Evolutionary conservation across 2,888 invertebrate species (phyloP).

Genomic region (Agrotis clavis): DNA sequence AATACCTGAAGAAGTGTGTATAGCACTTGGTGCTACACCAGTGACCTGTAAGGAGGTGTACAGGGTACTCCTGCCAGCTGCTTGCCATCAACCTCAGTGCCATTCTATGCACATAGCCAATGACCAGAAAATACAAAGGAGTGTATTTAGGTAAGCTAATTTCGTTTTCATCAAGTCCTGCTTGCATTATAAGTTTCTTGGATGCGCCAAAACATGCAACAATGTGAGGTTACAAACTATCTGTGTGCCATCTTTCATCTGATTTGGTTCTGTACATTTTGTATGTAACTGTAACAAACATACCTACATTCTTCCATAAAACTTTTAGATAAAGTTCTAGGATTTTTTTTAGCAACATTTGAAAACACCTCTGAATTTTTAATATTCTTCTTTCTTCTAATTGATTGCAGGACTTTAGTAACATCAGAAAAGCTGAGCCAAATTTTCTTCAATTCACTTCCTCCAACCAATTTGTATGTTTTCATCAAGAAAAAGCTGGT

Average conservation of each 20-base stretch:
- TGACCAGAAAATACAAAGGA: slow-evolving; percentile 84
- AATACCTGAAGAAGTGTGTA: slow-evolving; percentile 86
- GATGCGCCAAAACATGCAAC: too few species aligned
- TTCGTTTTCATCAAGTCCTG: not conserved
- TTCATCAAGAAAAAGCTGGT: slow-evolving; percentile 83
- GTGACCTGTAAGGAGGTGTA: slow-evolving; percentile 86
- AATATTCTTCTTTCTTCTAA: slow-evolving; percentile 12
- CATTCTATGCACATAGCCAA: slow-evolving; percentile 81
- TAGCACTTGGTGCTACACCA: slow-evolving; percentile 83
- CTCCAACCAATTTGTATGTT: slow-evolving; percentile 89
- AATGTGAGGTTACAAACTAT: too few species aligned
- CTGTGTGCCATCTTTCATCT: too few species aligned
- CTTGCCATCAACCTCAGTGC: slow-evolving; percentile 85
- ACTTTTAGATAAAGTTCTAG: too few species aligned
- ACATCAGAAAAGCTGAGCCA: slow-evolving; percentile 85
- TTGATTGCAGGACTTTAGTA: slow-evolving; percentile 84
- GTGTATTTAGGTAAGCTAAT: slow-evolving; percentile 81
- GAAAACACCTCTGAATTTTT: too few species aligned
- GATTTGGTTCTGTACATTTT: too few species aligned
- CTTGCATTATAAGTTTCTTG: too few species aligned
- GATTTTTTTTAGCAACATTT: not conserved
- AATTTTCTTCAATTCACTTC: slow-evolving; percentile 81
- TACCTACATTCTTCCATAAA: too few species aligned
- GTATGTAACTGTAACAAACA: too few species aligned
- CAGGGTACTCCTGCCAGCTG: slow-evolving; percentile 80